Conservation (phyloP, 2,888 invertebrate species). For the Dione juno region DNA sequence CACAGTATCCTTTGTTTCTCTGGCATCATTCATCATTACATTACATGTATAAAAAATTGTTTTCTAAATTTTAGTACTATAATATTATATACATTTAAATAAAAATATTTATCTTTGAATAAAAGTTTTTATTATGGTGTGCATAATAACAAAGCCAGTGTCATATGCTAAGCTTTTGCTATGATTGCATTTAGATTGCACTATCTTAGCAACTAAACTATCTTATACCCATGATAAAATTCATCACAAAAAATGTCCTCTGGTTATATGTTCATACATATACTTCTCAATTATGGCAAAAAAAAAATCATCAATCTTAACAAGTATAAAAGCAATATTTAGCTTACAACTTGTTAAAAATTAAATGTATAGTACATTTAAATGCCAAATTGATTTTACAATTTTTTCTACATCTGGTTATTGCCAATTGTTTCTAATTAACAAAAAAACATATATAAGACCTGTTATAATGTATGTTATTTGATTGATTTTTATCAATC, state of each 20-base stretch:
- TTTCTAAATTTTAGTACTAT: not conserved
- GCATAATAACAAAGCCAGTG: not conserved
- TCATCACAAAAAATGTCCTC: not conserved
- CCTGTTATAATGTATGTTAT: not conserved
- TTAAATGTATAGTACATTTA: not conserved
- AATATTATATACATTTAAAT: not conserved
- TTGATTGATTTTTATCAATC: not conserved
- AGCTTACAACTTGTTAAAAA: constrained; percentile 1
- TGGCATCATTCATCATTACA: not conserved
- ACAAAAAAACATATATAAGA: not conserved
- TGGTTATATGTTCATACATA: not conserved
- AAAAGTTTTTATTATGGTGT: not conserved
- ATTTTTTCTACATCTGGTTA: not conserved
- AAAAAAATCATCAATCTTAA: not conserved
- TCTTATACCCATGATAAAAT: not conserved
- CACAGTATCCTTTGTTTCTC: not conserved
- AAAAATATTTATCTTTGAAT: not conserved
- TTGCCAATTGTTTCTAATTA: not conserved
- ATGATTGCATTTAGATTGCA: not conserved
- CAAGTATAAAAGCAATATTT: constrained; percentile 1
- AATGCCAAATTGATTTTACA: not conserved
- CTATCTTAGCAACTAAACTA: too few species aligned
- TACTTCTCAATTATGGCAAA: not conserved
- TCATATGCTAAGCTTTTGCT: not conserved
- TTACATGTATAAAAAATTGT: not conserved